phyloP scores from a whole-genome alignment of 2,888 invertebrate genomes.

The Acleris sparsana region DNA sequence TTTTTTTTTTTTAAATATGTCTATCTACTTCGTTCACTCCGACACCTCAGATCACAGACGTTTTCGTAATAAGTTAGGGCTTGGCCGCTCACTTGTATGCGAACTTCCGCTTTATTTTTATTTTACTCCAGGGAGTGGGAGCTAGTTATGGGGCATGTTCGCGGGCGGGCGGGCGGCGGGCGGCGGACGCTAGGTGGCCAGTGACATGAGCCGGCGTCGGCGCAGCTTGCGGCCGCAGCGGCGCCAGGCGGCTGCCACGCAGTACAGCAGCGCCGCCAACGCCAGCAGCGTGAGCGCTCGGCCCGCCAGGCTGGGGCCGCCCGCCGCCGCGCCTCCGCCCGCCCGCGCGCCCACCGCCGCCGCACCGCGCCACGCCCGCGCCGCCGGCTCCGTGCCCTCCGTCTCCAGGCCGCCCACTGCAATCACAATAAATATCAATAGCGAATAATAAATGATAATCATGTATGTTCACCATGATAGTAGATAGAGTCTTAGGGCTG shows the following conservation, averaged over 20 bases:
- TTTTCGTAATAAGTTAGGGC: constrained; percentile 7
- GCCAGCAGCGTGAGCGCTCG: constrained; percentile 56
- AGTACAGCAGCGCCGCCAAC: constrained; percentile 55
- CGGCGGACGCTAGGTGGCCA: constrained; percentile 65
- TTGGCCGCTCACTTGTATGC: constrained; percentile 1
- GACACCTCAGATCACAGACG: constrained; percentile 29
- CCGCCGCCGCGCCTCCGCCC: constrained; percentile 51
- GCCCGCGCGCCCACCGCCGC: constrained; percentile 55
- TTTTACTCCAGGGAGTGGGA: not conserved
- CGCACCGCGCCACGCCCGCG: constrained; percentile 83
- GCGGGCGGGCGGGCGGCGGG: not conserved
- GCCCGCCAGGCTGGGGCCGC: constrained; percentile 47
- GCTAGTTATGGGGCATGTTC: not conserved
- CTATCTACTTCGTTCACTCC: constrained; percentile 11
- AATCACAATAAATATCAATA: not conserved
- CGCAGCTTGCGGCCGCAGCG: constrained; percentile 67
- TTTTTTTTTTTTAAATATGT: constrained; percentile 12
- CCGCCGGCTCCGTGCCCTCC: constrained; percentile 76
- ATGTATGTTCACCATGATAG: too few relatives aligned
- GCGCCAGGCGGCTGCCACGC: constrained; percentile 57
- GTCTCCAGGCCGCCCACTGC: constrained; percentile 70
- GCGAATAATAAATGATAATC: too few relatives aligned
- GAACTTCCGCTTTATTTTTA: constrained; percentile 21
- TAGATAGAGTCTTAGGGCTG: too few relatives aligned
- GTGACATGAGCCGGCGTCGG: constrained; percentile 62